These are phyloP conservation scores for Sinosuthora webbiana DNA, from an alignment of 2,113 vertebrate species.

Conservation along the genomic window DNA sequence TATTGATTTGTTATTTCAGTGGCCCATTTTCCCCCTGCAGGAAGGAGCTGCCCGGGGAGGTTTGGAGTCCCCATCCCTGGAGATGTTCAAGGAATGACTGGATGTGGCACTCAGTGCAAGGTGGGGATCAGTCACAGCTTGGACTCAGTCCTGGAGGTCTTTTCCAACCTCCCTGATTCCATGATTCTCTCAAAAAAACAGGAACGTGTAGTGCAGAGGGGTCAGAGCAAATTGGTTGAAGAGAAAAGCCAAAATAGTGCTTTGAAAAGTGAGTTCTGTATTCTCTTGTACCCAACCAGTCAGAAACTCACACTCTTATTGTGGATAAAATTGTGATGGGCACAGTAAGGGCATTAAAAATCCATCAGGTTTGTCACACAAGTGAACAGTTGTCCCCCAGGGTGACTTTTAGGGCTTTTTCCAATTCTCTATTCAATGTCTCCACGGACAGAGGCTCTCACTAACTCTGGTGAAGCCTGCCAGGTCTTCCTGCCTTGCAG, in stretches of 20 bases:
- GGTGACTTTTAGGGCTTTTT: not conserved
- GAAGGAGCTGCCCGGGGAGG: not conserved
- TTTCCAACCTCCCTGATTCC: not conserved
- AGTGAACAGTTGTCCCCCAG: not conserved
- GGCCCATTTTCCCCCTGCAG: too few relatives aligned
- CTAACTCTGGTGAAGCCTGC: not conserved
- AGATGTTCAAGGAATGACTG: not conserved
- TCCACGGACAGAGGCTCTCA: not conserved
- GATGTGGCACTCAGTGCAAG: not conserved
- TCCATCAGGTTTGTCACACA: not conserved
- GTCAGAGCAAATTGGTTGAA: not conserved
- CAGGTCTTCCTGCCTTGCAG: not conserved
- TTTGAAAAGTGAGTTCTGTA: not conserved
- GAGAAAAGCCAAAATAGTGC: not conserved
- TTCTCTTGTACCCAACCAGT: not conserved
- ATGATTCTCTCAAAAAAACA: not conserved
- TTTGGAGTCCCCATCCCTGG: not conserved
- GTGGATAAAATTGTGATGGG: not conserved
- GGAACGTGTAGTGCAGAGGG: not conserved
- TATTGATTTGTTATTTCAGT: too few relatives aligned
- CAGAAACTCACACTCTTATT: not conserved
- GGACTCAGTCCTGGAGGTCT: not conserved
- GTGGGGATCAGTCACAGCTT: accelerated
- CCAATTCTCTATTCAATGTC: not conserved
- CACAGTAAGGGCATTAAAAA: not conserved